Evolutionary conservation across 2,113 vertebrate species (phyloP), one percentile per base, ranked within the genome.

Genomic region (Myotis lucifugus): DNA sequence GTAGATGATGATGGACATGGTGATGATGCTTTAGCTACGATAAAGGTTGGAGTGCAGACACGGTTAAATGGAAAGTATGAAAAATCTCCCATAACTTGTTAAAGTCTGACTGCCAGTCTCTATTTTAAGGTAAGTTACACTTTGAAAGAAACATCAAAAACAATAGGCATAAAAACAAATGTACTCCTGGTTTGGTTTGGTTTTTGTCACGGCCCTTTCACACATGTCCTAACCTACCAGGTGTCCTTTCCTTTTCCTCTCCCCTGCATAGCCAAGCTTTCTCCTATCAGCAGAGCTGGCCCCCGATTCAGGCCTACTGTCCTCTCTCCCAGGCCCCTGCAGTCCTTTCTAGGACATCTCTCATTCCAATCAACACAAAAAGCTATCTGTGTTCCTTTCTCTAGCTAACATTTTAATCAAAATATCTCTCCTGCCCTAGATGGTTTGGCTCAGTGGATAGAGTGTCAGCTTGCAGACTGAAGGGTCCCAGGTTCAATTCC

Each of bases 1-100:
- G 9, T 5, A 76, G 59, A 94, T 91, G 86, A 64, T 0, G 32
- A 96, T 96, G 96, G 27, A 11, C 59, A 96, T 95, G 95, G 27
- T 46, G 61, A 77, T 32, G 88, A 73, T 67, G 70, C 8, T 86
- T 88, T 40, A 76, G 85, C 15, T 29, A 91, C 8, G 27, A 27
- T 13, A 34, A 48, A 78, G 10, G 19, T 5, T 93, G 40, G 37
- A 72, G 23, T 17, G 29, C 1, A 81, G 64, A 81, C 56, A 91
- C 0, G 15, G 48, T 82, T 74, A 90, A 77, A 29, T 13, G 27
- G 13, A 79, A 95, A 86, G 29, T 29, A 82, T 32, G 15, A 46
- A 84, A 93, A 85, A 86, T 48, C 70, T 40, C 83, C 78, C 86
- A 95, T 81, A 69, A 17, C 37, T 11, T 14, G 32, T 67, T 85